A percentile compares a stretch with the other conserved stretches of the same genome.
These are phyloP conservation scores for Craniophora ligustri DNA, from an alignment of 2,888 invertebrate species.

Conservation along the genomic window DNA sequence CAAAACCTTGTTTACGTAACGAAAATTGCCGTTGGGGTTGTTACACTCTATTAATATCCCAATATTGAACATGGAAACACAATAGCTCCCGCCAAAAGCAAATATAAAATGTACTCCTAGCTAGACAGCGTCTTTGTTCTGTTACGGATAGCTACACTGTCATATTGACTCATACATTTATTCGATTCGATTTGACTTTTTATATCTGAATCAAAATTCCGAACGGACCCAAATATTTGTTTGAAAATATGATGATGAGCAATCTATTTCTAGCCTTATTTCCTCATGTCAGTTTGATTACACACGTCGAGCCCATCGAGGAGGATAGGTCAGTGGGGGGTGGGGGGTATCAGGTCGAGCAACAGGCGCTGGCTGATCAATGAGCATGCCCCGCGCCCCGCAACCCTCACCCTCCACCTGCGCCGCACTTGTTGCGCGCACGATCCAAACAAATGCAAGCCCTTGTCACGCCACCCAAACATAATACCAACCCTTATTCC, in stretches of 20 bases:
- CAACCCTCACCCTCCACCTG: constrained; percentile 65
- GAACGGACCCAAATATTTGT: constrained; percentile 29
- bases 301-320: constrained; percentile 57
- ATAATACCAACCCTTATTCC: constrained; percentile 31
- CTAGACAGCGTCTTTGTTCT: too few relatives aligned
- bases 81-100: constrained; percentile 16
- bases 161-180: not conserved
- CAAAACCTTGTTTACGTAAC: constrained; percentile 42
- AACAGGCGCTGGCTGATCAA: constrained; percentile 85
- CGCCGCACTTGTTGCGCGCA: constrained; percentile 87
- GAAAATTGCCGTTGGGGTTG: constrained; percentile 31
- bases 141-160: too few relatives aligned
- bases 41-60: constrained; percentile 31
- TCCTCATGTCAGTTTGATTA: constrained; percentile 69
- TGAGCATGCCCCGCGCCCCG: constrained; percentile 69
- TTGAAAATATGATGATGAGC: constrained; percentile 47
- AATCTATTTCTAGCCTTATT: constrained; percentile 50
- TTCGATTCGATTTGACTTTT: constrained; percentile 25
- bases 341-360: constrained; percentile 68
- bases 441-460: constrained; percentile 60
- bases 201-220: constrained; percentile 30
- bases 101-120: not conserved
- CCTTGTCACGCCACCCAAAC: constrained; percentile 15
- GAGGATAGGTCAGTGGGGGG: constrained; percentile 55
- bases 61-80: constrained; percentile 25